Conservation (phyloP, 2,888 invertebrate genomes). For the Hirtodrosophila cameraria region DNA sequence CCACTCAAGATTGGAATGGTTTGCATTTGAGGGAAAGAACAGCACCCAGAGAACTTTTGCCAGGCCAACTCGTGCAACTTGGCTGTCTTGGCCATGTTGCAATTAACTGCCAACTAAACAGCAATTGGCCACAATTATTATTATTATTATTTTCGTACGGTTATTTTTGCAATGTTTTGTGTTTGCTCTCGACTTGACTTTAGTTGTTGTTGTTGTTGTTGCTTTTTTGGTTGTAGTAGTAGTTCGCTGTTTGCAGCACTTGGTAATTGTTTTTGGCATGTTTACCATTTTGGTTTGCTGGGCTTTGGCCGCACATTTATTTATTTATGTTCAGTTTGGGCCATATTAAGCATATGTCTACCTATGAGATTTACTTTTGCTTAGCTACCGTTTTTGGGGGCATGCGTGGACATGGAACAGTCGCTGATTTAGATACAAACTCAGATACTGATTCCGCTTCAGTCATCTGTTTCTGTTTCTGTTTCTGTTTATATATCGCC, state of each 20-base stretch:
- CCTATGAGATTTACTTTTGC: constrained; percentile 34
- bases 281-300: constrained; percentile 71
- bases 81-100: constrained; percentile 70
- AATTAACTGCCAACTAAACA: constrained; percentile 80
- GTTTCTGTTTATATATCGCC: constrained; percentile 32
- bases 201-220: constrained; percentile 26
- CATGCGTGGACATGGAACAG: constrained; percentile 43
- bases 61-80: constrained; percentile 44
- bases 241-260: constrained; percentile 57
- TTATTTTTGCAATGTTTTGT: constrained; percentile 45
- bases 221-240: constrained; percentile 18
- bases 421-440: constrained; percentile 11
- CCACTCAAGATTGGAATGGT: constrained; percentile 6
- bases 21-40: constrained; percentile 42
- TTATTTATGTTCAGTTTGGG: constrained; percentile 48
- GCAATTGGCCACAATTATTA: constrained; percentile 80
- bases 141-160: constrained; percentile 73
- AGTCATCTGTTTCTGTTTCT: constrained; percentile 3
- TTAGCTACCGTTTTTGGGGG: constrained; percentile 61
- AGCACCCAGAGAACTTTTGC: constrained; percentile 27
- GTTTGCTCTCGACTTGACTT: constrained; percentile 35
- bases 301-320: constrained; percentile 55
- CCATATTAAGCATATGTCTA: constrained; percentile 65
- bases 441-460: constrained; percentile 19
- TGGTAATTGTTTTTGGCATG: constrained; percentile 79